Base-by-base conservation (phyloP, 1,140 invertebrate species). In the Caenorhabditis inopinata region DNA sequence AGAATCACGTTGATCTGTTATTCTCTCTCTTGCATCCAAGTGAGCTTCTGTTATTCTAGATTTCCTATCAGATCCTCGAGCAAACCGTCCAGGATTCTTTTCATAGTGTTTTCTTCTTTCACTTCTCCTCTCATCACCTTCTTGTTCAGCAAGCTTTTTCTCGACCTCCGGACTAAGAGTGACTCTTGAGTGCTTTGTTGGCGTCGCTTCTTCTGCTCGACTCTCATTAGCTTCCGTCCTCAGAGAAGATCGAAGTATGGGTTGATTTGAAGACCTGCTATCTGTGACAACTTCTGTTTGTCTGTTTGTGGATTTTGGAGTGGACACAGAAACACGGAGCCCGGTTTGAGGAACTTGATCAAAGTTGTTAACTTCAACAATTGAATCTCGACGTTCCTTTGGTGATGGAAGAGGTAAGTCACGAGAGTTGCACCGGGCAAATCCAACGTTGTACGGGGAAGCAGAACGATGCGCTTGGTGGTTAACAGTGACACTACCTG, bases 11-110 rank as follows among this genome's bases (percentile, higher is more conserved):
- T 46, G 25, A 68, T 75, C 74, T 9, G 45, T 45, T 4, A 75
- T 75, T 48, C 47, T 27, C n/a, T 94, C 25, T 94, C 94, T 3
- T 94, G 94, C 88, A 95, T 94, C 74, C 93, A 91, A 94, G 62
- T 89, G 88, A 1, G 87, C 85, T 89, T 91, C 91, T 78, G 92
- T 92, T 23, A 92, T 92, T 23, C 93, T 91, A 0, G 95, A 97
- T n/a, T 96, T 90, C 32, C 95, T 90, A 87, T 94, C 94, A 79
- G 91, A 92, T 85, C 91, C 90, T 73, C 91, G 84, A 32, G 88
- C 88, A 82, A 91, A 91, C 74, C 89, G n/a, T 16, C 74, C 79
- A 9, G 58, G 25, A 21, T 46, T 49, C 42, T 58, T 58, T 16
- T 46, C 76, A 12, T 14, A 45, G 42, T 58, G 18, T 84, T 11